Percentiles rank a stretch among this genome's conserved stretches.
Conservation (phyloP, 2,113 vertebrate species). For the Grammomys dolichurus region DNA sequence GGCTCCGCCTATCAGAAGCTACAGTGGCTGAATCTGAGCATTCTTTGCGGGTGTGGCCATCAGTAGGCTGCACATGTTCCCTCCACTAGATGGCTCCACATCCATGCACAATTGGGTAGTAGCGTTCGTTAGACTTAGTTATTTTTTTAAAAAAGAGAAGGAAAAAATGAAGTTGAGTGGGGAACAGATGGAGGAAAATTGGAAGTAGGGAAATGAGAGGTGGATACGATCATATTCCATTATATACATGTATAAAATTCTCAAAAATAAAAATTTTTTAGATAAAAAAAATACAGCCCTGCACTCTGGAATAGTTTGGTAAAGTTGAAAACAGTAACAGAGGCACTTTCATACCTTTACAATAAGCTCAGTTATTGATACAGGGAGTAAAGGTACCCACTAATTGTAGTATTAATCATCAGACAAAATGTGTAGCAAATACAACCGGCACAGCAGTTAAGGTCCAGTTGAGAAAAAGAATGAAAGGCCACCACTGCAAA, state of each 20-base stretch:
- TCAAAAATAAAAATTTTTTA: not conserved
- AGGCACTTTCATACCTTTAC: not conserved
- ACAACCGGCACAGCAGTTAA: not conserved
- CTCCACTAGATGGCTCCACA: slow-evolving; percentile 13
- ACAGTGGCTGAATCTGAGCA: not conserved
- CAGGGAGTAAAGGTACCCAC: not conserved
- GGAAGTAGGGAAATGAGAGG: not conserved
- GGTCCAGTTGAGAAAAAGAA: slow-evolving; percentile 7
- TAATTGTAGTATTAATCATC: not conserved
- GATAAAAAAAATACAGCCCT: not conserved
- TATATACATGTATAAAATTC: not conserved
- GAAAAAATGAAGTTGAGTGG: not conserved
- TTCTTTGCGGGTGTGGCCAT: not conserved
- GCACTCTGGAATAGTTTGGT: not conserved
- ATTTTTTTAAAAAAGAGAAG: not conserved
- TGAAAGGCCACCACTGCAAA: not conserved
- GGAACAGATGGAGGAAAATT: not conserved
- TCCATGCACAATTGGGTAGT: not conserved
- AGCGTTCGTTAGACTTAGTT: not conserved
- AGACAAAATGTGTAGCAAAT: slow-evolving; percentile 23
- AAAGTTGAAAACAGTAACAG: slow-evolving; percentile 14
- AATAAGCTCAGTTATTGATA: not conserved
- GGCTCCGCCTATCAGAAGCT: not conserved
- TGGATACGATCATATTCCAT: not conserved
- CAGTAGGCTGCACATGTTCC: not conserved